Conservation (phyloP, 2,113 vertebrate species). For the Pterophyllum scalare region DNA sequence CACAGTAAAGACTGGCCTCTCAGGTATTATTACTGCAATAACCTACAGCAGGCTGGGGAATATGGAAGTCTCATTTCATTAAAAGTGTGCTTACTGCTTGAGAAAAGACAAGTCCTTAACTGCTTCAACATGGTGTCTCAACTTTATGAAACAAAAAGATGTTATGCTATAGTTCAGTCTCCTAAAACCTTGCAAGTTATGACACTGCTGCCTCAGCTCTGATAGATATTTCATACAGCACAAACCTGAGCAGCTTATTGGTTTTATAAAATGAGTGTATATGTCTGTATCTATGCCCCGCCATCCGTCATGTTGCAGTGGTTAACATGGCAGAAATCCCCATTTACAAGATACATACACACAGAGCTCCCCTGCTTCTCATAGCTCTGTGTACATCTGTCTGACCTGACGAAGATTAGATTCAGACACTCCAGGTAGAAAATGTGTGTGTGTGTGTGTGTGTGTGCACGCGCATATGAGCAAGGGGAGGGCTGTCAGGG, state of each 20-base stretch:
- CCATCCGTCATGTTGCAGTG: slow-evolving; percentile 56
- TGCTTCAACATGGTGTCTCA: background rate
- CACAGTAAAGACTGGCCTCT: slow-evolving; percentile 23
- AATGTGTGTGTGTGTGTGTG: background rate
- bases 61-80: slow-evolving; percentile 42
- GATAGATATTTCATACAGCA: slow-evolving; percentile 30
- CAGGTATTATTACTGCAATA: slow-evolving; percentile 36
- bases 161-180: background rate
- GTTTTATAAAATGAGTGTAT: slow-evolving; percentile 58
- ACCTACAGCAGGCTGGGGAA: background rate
- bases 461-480: slow-evolving; percentile 1
- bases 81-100: background rate
- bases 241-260: slow-evolving; percentile 54
- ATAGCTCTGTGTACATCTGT: slow-evolving; percentile 51
- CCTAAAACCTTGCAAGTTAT: slow-evolving; percentile 18
- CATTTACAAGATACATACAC: slow-evolving; percentile 23
- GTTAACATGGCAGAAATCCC: slow-evolving; percentile 58
- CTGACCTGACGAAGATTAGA: slow-evolving; percentile 67
- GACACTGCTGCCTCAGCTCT: background rate
- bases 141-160: slow-evolving; percentile 13
- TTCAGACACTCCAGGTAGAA: slow-evolving; percentile 54
- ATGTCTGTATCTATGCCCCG: slow-evolving; percentile 36
- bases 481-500: slow-evolving; percentile 27
- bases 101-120: background rate
- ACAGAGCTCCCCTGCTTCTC: slow-evolving; percentile 40